Evolutionary conservation across 2,888 invertebrate species (phyloP), one percentile per base, ranked within the genome.

Genomic region (Nymphalis urticae): DNA sequence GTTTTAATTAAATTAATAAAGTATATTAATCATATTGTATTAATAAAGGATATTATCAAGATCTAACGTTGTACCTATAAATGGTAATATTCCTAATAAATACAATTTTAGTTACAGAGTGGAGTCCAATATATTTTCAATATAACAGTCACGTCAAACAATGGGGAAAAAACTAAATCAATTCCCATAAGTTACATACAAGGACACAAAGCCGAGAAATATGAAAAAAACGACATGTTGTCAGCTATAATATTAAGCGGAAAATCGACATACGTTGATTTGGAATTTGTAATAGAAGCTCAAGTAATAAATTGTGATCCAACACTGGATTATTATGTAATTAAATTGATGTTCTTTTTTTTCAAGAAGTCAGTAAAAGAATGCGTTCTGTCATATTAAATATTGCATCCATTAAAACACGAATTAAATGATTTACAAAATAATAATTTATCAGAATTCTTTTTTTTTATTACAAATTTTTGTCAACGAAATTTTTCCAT

Each of bases 301-400:
- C 77, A 81, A 21, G 82, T 89, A 0, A 87, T 82, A 3, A 78
- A 83, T n/a, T 90, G 90, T 64, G 74, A 73, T 48, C 78, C 79
- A 1, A 86, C 83, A 4, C 82, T 86, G 51, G 86, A 89, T 75
- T 89, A 87, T 76, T 84, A 85, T 72, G 89, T 89, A 69, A 79
- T 62, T 19, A 59, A 9, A 17, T n/a, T n/a, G n/a, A 27, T 48
- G 16, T 27, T 60, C 48, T 61, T 2, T 4, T 24, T 56, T 27
- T 24, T 17, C n/a, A n/a, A n/a, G n/a, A 16, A 17, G 1, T n/a
- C 48, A 48, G 6, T 16, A 48, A n/a, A 48, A 42, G 13, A 42
- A 13, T 42, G 42, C 10, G 4, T 42, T 13, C 42, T 3, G 13
- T 4, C 4, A 4, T 2, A 42, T 10, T 42, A 4, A 4, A 13